Evolutionary conservation across 2,797 vertebrate species (phyloP), one percentile per base, ranked within the genome.

Genomic region (Dermochelys coriacea): DNA sequence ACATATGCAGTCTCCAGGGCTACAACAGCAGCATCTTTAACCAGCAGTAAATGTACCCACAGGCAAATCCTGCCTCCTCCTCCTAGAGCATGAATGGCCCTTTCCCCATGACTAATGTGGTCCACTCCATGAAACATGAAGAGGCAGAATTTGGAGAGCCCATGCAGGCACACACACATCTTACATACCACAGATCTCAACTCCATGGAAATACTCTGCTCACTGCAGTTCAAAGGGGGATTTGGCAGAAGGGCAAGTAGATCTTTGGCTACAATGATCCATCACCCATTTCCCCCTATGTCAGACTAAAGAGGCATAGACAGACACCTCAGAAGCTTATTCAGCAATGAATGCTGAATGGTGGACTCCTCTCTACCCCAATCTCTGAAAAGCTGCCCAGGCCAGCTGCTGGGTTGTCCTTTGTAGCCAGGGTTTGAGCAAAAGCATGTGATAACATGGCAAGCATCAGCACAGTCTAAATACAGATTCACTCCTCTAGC

Each of bases 11-110:
- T 91, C 93, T 92, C 80, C 75, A 90, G 82, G 82, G 87, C 89
- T 96, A 77, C 89, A 95, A 91, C 86, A 95, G 94, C 92, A 91
- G 91, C 86, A 95, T 88, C 89, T 96, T 94, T 95, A 96, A 95
- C 94, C 89, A 93, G 41, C 5, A 93, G 47, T 74, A 64, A 93
- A 95, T 47, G 23, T 91, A 95, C 94, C 93, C 89, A 96, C 75
- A 95, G 95, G 90, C 95, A 95, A 95, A 85, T 93, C 84, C 91
- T 96, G 88, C 84, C 92, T 77, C 87, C 90, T 94, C 84, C 77
- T 96, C 93, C 91, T 87, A 88, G 87, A 82, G 91, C 87, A 96
- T 82, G 79, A 94, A 82, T 77, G 87, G 93, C 82, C 64, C 78
- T 80, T 94, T 97, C 80, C 87, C 75, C 93, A 95, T 90, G 93